Conservation (phyloP, 53 echinoderm and acorn worm genomes). For the Paelopatides confundens region DNA sequence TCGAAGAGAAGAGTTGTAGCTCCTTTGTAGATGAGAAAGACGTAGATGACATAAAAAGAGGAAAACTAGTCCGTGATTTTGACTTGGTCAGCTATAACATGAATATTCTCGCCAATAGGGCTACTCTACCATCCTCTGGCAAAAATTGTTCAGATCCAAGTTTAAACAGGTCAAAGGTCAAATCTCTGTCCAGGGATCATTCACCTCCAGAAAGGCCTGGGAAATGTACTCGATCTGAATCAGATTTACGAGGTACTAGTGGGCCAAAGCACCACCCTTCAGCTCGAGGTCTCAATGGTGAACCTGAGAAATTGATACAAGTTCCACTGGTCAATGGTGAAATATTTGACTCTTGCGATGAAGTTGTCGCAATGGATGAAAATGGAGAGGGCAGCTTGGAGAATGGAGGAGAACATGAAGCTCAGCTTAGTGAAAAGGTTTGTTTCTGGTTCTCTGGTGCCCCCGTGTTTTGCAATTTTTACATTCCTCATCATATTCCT, state of each 20-base stretch:
- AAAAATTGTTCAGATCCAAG: conserved; percentile 28
- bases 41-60: conserved; percentile 86
- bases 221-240: conserved; percentile 8
- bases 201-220: conserved; percentile 9
- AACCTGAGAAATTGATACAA: conserved; percentile 60
- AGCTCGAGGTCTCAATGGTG: background rate
- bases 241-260: background rate
- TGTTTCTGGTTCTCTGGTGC: background rate
- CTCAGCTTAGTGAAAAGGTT: conserved; percentile 96
- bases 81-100: conserved; percentile 66
- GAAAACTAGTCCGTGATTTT: conserved; percentile 69
- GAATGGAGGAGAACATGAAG: conserved; percentile 79
- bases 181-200: conserved; percentile 20
- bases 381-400: conserved; percentile 68
- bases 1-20: background rate
- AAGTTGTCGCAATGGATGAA: conserved; percentile 76
- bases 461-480: too few relatives aligned
- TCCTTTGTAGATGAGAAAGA: conserved; percentile 65
- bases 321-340: conserved; percentile 89
- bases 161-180: conserved; percentile 12
- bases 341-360: conserved; percentile 89
- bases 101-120: conserved; percentile 19
- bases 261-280: background rate
- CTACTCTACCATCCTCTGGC: conserved; percentile 1
- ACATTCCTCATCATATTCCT: too few relatives aligned